Conservation (phyloP, 2,888 invertebrate genomes). For the Synanthedon vespiformis region DNA sequence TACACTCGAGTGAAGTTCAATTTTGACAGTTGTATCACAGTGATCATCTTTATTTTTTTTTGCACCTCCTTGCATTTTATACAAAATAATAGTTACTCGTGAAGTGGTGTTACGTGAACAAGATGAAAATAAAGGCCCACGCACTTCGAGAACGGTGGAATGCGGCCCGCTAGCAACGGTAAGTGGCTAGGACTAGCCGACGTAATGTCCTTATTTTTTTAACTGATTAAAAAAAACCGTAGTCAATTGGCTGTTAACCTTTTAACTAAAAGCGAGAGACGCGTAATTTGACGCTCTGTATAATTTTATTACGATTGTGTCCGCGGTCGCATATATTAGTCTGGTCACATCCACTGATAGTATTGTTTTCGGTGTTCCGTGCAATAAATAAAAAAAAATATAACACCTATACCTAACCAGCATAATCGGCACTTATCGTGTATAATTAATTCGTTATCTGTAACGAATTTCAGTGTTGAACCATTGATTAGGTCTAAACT, state of each 20-base stretch:
- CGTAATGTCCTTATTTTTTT: conserved; percentile 57
- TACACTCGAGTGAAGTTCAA: conserved; percentile 58
- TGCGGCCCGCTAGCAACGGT: conserved; percentile 65
- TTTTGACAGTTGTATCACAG: conserved; percentile 65
- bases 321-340: conserved; percentile 52
- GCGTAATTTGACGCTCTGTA: conserved; percentile 70
- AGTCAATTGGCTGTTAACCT: conserved; percentile 72
- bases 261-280: conserved; percentile 70
- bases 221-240: conserved; percentile 69
- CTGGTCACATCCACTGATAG: conserved; percentile 5
- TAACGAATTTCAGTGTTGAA: conserved; percentile 56
- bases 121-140: conserved; percentile 68
- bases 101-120: conserved; percentile 69
- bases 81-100: conserved; percentile 68
- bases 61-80: conserved; percentile 68
- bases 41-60: conserved; percentile 60
- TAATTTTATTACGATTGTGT: conserved; percentile 66
- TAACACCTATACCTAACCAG: conserved; percentile 14
- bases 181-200: conserved; percentile 35
- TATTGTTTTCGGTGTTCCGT: conserved; percentile 3
- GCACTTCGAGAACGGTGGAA: conserved; percentile 64
- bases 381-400: conserved; percentile 1
- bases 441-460: conserved; percentile 60
- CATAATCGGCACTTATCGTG: conserved; percentile 49
- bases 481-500: conserved; percentile 61